A percentile compares a stretch with the other conserved stretches of the same genome.
phyloP scores from a whole-genome alignment of 2,888 invertebrate species.

The Polydrusus pterygomalis region DNA sequence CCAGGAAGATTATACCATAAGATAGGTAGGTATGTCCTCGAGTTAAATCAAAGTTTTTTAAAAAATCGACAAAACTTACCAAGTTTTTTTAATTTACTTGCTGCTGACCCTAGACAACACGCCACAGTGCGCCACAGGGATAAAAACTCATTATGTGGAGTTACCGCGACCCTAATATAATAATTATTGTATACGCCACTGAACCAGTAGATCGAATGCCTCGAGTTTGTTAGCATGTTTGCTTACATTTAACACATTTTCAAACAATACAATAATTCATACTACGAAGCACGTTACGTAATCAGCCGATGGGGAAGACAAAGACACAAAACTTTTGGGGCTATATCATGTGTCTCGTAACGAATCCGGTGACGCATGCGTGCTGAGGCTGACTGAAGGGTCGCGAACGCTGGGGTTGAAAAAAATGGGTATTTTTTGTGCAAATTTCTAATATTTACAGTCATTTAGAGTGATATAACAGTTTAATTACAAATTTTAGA shows the following conservation, averaged over 20 bases:
- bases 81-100: no score
- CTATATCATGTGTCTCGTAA: no score
- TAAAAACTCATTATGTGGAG: no score
- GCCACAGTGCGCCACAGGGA: no score
- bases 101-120: no score
- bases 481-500: constrained; percentile 53
- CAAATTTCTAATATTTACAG: background rate
- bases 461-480: background rate
- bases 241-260: background rate
- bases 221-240: background rate
- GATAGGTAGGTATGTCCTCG: no score
- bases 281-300: background rate
- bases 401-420: background rate
- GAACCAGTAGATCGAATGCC: background rate
- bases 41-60: no score
- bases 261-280: background rate
- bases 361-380: background rate
- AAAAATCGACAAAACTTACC: no score
- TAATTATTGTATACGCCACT: background rate
- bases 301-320: background rate
- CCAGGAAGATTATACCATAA: no score
- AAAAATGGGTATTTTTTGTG: constrained; percentile 19
- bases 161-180: no score
- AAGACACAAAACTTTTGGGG: background rate
- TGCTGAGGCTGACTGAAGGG: background rate